phyloP scores from a whole-genome alignment of 2,888 invertebrate genomes.

The Arctia plantaginis region DNA sequence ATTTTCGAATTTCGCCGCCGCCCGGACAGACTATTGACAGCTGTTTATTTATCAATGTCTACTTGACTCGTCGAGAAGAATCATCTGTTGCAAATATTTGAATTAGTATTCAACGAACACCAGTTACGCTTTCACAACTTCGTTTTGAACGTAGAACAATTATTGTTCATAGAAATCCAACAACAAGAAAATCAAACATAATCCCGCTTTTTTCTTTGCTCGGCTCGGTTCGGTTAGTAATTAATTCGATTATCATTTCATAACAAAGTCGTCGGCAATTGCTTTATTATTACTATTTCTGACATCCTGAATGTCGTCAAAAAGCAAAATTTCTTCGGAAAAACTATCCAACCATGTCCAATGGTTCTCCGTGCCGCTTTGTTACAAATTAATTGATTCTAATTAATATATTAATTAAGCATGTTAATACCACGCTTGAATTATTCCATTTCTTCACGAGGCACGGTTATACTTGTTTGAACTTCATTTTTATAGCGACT shows the following conservation, averaged over 20 bases:
- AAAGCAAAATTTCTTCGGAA: constrained; percentile 74
- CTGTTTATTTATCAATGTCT: constrained; percentile 80
- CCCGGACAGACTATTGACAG: constrained; percentile 75
- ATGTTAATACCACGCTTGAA: constrained; percentile 80
- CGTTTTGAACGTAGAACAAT: constrained; percentile 49
- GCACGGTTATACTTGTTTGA: constrained; percentile 69
- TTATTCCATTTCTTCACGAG: constrained; percentile 72
- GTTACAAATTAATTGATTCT: constrained; percentile 82
- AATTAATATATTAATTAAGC: constrained; percentile 85
- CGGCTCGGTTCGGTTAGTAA: constrained; percentile 51
- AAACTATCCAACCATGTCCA: constrained; percentile 73
- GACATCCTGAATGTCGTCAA: constrained; percentile 64
- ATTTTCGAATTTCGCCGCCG: constrained; percentile 74
- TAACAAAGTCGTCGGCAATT: constrained; percentile 66
- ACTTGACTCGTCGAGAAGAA: constrained; percentile 57
- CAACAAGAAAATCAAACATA: constrained; percentile 67
- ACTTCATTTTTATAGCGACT: constrained; percentile 36
- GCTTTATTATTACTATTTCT: constrained; percentile 64
- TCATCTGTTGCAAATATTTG: constrained; percentile 71
- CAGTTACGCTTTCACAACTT: constrained; percentile 58
- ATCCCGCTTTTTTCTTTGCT: constrained; percentile 58
- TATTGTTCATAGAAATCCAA: constrained; percentile 57
- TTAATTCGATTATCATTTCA: constrained; percentile 59
- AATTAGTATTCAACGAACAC: constrained; percentile 64
- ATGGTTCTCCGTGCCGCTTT: constrained; percentile 65